Conservation (phyloP, 2,888 invertebrate genomes). For the Platycheirus rosarum region DNA sequence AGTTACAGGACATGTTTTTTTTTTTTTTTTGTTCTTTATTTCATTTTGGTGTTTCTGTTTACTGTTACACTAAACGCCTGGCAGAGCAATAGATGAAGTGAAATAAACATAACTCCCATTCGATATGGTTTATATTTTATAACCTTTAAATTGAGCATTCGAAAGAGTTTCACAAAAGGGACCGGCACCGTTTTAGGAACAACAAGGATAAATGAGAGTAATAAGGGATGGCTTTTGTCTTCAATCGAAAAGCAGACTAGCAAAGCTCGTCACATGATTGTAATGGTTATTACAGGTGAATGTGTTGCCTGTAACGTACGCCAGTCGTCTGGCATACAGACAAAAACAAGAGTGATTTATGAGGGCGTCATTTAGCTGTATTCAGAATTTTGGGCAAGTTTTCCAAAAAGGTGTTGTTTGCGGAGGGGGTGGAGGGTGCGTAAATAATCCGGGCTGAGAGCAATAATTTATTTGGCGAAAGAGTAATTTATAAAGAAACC, state of each 20-base stretch:
- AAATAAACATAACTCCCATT: conserved; percentile 55
- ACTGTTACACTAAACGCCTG: conserved; percentile 35
- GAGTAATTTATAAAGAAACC: too few relatives aligned
- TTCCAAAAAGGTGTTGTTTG: too few relatives aligned
- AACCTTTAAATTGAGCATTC: not conserved
- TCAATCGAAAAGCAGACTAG: conserved; percentile 28
- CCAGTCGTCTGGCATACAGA: conserved; percentile 36
- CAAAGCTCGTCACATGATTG: conserved; percentile 21
- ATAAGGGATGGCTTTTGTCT: conserved; percentile 60
- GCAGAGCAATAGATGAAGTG: conserved; percentile 57
- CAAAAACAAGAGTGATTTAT: conserved; percentile 61
- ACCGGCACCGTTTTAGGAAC: not conserved
- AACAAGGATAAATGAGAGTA: conserved; percentile 2
- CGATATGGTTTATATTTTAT: conserved; percentile 39
- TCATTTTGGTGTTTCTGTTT: conserved; percentile 5
- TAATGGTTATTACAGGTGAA: conserved; percentile 3
- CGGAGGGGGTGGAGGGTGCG: conserved; percentile 15
- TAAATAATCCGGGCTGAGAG: conserved; percentile 41
- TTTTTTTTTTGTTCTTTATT: not conserved
- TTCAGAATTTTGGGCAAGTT: not conserved
- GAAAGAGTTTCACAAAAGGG: conserved; percentile 1
- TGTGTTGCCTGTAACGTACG: not conserved
- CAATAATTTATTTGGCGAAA: not conserved
- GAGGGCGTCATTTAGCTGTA: conserved; percentile 29
- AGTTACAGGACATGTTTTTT: conserved; percentile 52